A percentile compares a stretch with the other conserved stretches of the same genome.
phyloP scores from a whole-genome alignment of 92 coral and sea anemone species.

The Bergia sp. region DNA sequence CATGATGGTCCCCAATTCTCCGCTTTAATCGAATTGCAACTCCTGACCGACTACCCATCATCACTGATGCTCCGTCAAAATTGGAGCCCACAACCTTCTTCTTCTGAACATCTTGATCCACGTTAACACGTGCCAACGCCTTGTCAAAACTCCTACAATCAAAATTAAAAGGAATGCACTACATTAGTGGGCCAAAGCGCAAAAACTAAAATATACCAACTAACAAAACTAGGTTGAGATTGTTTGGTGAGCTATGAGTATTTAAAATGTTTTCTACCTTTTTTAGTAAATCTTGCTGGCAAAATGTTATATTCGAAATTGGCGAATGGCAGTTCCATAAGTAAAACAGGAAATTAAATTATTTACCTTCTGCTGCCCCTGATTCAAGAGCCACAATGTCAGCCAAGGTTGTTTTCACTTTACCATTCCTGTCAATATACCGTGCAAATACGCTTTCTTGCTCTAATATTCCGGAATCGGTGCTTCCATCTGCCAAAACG shows the following conservation, averaged over 20 bases:
- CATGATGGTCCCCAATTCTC: too few species aligned
- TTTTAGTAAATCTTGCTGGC: too few species aligned
- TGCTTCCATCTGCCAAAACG: constrained; percentile 49
- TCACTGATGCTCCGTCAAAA: too few species aligned
- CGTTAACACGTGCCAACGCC: constrained; percentile 26
- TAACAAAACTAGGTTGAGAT: constrained; percentile 8
- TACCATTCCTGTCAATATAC: too few species aligned
- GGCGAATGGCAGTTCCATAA: background rate
- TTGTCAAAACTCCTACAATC: constrained; percentile 4
- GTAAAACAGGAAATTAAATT: too few species aligned
- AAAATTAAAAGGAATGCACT: too few species aligned
- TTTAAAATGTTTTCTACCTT: background rate
- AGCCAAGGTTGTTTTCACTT: constrained; percentile 37
- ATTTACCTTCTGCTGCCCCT: constrained; percentile 48
- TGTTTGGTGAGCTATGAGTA: background rate
- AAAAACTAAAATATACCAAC: constrained; percentile 12
- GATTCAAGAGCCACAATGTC: constrained; percentile 50
- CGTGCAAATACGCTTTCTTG: constrained; percentile 53
- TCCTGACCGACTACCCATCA: too few species aligned
- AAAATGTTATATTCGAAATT: background rate
- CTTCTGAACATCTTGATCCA: constrained; percentile 25
- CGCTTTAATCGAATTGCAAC: too few species aligned
- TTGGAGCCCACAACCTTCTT: too few species aligned
- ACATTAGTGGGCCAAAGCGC: too few species aligned
- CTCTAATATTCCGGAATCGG: constrained; percentile 38